Base-by-base conservation (phyloP, 2,888 invertebrate species). In the Zaprionus bogoriensis region DNA sequence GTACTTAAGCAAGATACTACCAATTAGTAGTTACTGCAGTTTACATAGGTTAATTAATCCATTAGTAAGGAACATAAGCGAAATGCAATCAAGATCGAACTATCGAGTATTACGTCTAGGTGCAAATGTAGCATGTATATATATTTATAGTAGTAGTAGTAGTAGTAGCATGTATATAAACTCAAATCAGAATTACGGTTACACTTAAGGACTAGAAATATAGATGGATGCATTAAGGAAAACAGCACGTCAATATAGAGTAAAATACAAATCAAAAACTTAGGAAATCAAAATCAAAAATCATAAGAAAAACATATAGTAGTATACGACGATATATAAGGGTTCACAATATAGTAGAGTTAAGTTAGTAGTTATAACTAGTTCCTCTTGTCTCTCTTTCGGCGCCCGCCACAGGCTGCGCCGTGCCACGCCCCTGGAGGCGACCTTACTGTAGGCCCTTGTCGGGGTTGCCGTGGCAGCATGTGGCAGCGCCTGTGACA, bases 11-110 rank as follows among this genome's bases (percentile, higher is more conserved):
- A 17, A 23, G 14, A 10, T 44, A 27, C 58, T 57, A 47, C 42
- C 57, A 64, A n/a, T 60, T 60, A 69, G 57, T 55, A 52, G 57
- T 63, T 61, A 57, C 23, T 28, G 45, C 39, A 45, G 64, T 71
- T 80, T 75, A 81, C 77, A 74, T 53, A 53, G 59, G 67, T 84
- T 84, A 42, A 51, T 39, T 22, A 46, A 83, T 77, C 78, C 66
- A 74, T 84, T 84, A 80, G 80, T 80, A 76, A 84, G 84, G 84
- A 84, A 80, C 80, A 74, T 67, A 64, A 66, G 44, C 32, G 32
- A 32, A 76, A 68, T 58, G 59, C 51, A 65, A 67, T 69, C 55
- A 80, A n/a, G 58, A 46, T 30, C 12, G 14, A 66, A 58, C 39
- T 62, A 62, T 48, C 22, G 41, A 42, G 14, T 42, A 42, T 47